Percentiles rank a stretch among this genome's conserved stretches.
Evolutionary conservation across 2,888 invertebrate genomes (phyloP).

Genomic region (Drosophila affinis): DNA sequence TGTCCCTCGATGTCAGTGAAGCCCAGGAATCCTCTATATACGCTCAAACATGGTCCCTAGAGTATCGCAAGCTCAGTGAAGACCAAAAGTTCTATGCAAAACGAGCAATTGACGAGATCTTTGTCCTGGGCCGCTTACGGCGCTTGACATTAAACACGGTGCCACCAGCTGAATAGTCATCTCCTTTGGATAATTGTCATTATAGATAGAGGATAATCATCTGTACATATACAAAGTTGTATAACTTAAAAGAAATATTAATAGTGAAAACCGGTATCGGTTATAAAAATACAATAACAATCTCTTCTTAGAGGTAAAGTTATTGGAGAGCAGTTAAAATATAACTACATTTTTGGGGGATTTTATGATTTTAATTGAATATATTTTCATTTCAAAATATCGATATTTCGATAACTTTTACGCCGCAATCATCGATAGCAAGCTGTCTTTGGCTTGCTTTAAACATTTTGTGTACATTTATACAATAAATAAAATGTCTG

Average conservation of each 20-base stretch:
- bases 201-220: not conserved
- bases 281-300: not conserved
- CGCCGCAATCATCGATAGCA: not conserved
- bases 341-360: not conserved
- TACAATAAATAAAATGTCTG: not conserved
- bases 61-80: constrained; percentile 66
- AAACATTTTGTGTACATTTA: not conserved
- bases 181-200: not conserved
- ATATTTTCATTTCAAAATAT: not conserved
- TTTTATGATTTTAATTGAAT: not conserved
- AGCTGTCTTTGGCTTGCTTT: not conserved
- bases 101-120: constrained; percentile 68
- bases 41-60: constrained; percentile 67
- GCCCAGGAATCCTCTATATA: constrained; percentile 61
- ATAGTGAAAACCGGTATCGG: constrained; percentile 20
- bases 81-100: constrained; percentile 69
- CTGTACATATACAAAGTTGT: constrained; percentile 22
- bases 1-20: constrained; percentile 48
- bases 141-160: constrained; percentile 63
- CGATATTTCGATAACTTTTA: not conserved
- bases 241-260: not conserved
- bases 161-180: constrained; percentile 51
- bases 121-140: constrained; percentile 61
- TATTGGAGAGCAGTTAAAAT: not conserved
- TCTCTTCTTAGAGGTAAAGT: not conserved